Percentiles rank a stretch among this genome's conserved stretches.
These are phyloP conservation scores for Entomobrya multifasciata DNA, from an alignment of 2,888 invertebrate genomes.

Conservation along the genomic window DNA sequence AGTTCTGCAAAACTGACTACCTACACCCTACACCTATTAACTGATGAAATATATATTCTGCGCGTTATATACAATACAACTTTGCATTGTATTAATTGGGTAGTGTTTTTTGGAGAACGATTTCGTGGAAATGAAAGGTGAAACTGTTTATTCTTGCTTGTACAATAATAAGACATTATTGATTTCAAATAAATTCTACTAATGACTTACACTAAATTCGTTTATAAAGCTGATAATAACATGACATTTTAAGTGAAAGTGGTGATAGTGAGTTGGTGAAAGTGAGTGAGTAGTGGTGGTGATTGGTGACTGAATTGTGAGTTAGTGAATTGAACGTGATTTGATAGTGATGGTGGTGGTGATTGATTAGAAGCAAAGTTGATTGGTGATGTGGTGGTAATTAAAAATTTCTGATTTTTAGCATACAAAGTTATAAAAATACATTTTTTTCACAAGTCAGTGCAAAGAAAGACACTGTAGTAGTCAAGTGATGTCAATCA, in stretches of 20 bases:
- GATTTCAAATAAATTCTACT: constrained; percentile 6
- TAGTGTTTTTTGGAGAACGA: no score
- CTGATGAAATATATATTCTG: no score
- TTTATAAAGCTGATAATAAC: constrained; percentile 42
- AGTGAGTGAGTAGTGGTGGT: constrained; percentile 51
- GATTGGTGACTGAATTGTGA: constrained; percentile 54
- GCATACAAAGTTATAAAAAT: constrained; percentile 16
- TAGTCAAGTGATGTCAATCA: constrained; percentile 53
- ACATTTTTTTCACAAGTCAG: constrained; percentile 33
- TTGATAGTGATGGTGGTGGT: constrained; percentile 53
- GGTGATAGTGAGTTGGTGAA: constrained; percentile 50
- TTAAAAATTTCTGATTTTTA: constrained; percentile 11
- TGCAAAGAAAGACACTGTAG: constrained; percentile 39
- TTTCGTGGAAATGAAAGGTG: constrained; percentile 18
- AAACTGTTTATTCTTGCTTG: constrained; percentile 9
- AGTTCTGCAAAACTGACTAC: no score
- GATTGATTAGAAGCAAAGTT: constrained; percentile 40
- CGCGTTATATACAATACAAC: no score
- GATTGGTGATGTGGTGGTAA: constrained; percentile 10
- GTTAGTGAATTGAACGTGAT: constrained; percentile 47
- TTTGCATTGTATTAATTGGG: no score
- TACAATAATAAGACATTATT: background rate
- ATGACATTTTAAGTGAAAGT: constrained; percentile 44
- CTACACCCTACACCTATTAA: no score
- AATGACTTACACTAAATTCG: constrained; percentile 23